phyloP scores from a whole-genome alignment of 2,797 vertebrate genomes.

The Coregonus sp. region DNA sequence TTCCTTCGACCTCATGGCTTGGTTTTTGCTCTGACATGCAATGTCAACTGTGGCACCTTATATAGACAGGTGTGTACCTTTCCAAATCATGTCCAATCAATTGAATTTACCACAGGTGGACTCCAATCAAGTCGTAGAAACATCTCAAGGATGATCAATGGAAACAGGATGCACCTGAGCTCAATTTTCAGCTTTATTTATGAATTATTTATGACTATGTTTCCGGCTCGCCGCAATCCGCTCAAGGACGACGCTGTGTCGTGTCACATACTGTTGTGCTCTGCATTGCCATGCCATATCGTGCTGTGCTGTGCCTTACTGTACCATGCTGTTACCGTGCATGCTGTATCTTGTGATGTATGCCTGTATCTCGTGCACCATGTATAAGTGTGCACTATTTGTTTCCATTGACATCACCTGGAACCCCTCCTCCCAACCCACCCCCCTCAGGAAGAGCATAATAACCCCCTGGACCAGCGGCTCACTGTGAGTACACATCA shows the following conservation, averaged over 20 bases:
- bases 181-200: no score
- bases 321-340: constrained; percentile 7
- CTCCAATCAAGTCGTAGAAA: no score
- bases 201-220: no score
- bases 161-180: no score
- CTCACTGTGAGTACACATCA: constrained; percentile 89
- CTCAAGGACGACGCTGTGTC: not conserved
- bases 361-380: constrained; percentile 60
- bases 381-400: constrained; percentile 64
- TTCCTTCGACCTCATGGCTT: no score
- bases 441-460: constrained; percentile 83
- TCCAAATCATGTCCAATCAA: no score
- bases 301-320: not conserved
- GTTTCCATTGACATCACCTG: constrained; percentile 66
- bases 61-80: no score
- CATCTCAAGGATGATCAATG: no score
- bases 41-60: no score
- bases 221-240: no score
- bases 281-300: not conserved
- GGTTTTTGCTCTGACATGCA: no score
- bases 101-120: no score
- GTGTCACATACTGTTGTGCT: not conserved
- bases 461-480: constrained; percentile 91
- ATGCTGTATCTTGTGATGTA: constrained; percentile 63
- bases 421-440: constrained; percentile 48